Conservation (phyloP, 64 coral and sea anemone genomes). For the Pachyseris speciosa region DNA sequence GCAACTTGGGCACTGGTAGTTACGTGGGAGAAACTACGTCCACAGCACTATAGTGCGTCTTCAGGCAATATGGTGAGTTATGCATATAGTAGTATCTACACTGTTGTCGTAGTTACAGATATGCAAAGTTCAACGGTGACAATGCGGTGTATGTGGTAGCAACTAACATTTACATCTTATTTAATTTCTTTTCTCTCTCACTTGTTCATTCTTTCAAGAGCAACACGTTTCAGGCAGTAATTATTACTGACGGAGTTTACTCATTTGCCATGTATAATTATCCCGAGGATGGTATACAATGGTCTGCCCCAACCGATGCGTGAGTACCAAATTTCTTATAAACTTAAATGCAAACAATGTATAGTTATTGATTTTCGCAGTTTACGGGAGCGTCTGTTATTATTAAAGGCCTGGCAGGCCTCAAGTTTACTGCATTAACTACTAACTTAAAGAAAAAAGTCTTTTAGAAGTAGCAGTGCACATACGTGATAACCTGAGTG, state of each 20-base stretch:
- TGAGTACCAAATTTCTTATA: not conserved
- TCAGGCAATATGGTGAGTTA: not conserved
- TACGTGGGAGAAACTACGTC: conserved; percentile 45
- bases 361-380: not conserved
- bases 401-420: not conserved
- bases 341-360: no score
- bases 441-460: no score
- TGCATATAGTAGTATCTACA: not conserved
- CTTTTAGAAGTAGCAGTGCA: no score
- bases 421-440: no score
- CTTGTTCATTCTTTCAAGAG: not conserved
- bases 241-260: conserved; percentile 63
- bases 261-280: conserved; percentile 59
- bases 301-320: conserved; percentile 22
- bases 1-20: conserved; percentile 54
- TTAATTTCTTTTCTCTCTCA: no score
- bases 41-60: not conserved
- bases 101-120: no score
- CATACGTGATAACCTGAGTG: no score
- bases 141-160: no score
- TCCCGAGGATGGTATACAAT: conserved; percentile 35
- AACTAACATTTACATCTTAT: no score
- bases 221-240: conserved; percentile 67
- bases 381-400: not conserved
- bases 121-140: no score